Evolutionary conservation across 1,140 invertebrate genomes (phyloP).

Genomic region (Schlechtendalia chinensis): DNA sequence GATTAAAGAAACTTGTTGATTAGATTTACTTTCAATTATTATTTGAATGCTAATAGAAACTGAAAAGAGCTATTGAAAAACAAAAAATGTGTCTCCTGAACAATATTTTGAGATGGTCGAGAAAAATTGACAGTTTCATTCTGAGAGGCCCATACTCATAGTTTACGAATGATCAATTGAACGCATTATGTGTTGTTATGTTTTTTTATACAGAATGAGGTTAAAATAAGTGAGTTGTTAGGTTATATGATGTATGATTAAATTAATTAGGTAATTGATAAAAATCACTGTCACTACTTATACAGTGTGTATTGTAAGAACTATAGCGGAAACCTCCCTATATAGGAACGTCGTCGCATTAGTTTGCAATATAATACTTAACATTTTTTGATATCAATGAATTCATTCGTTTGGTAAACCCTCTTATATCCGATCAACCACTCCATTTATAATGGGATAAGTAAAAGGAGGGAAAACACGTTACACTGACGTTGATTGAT

Average conservation of each 20-base stretch:
- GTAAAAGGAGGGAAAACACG: slow-evolving; percentile 4
- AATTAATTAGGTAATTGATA: background rate
- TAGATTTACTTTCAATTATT: background rate
- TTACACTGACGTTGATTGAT: slow-evolving; percentile 18
- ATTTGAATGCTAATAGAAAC: background rate
- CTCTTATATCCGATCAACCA: background rate
- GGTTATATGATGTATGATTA: background rate
- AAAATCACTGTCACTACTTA: background rate
- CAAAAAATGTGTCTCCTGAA: background rate
- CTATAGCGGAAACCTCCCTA: background rate
- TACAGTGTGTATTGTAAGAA: background rate
- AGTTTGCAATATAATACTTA: slow-evolving; percentile 4
- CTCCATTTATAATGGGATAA: slow-evolving; percentile 24
- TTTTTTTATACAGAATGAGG: too few relatives aligned
- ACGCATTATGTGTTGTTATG: too few relatives aligned
- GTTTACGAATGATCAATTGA: too few relatives aligned
- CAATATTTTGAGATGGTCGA: background rate
- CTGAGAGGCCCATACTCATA: too few relatives aligned
- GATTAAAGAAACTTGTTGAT: too few relatives aligned
- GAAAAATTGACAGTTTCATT: too few relatives aligned
- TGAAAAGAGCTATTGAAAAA: background rate
- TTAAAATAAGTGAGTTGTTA: background rate
- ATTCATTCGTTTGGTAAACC: background rate
- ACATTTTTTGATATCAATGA: slow-evolving; percentile 1
- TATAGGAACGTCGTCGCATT: background rate